phyloP scores from a whole-genome alignment of 2,888 invertebrate species.

The Chydorus sphaericus region DNA sequence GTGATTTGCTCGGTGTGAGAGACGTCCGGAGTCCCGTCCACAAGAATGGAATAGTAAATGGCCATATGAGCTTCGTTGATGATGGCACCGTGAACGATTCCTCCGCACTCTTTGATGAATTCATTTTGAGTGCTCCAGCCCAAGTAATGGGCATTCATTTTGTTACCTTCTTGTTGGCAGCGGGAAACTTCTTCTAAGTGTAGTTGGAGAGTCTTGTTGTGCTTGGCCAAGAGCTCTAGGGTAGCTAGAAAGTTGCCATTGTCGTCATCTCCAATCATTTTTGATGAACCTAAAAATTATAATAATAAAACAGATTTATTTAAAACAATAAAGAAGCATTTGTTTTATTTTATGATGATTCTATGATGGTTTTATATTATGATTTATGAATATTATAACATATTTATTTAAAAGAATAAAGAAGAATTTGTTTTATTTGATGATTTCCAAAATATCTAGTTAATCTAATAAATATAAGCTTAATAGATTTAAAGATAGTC shows the following conservation, averaged over 20 bases:
- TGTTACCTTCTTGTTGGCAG: neutral
- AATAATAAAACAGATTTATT: no score
- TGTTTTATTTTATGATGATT: no score
- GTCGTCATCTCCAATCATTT: neutral
- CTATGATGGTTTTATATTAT: no score
- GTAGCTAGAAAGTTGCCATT: constrained; percentile 1
- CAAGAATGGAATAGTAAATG: constrained; percentile 16
- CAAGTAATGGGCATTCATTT: constrained; percentile 11
- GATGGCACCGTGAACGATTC: constrained; percentile 5
- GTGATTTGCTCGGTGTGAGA: constrained; percentile 17
- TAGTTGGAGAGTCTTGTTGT: constrained; percentile 1
- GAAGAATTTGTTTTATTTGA: no score
- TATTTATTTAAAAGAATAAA: no score
- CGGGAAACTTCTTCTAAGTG: constrained; percentile 2
- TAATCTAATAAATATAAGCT: no score
- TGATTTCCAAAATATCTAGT: no score
- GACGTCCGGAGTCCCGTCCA: constrained; percentile 17
- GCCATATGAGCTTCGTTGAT: no score
- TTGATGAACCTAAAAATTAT: no score
- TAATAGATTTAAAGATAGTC: no score
- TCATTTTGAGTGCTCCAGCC: constrained; percentile 9
- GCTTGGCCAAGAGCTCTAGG: neutral
- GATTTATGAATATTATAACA: no score
- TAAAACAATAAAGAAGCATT: no score
- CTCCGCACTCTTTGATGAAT: constrained; percentile 4